Evolutionary conservation across 2,888 invertebrate species (phyloP).

Genomic region (Odontocolon sp.): DNA sequence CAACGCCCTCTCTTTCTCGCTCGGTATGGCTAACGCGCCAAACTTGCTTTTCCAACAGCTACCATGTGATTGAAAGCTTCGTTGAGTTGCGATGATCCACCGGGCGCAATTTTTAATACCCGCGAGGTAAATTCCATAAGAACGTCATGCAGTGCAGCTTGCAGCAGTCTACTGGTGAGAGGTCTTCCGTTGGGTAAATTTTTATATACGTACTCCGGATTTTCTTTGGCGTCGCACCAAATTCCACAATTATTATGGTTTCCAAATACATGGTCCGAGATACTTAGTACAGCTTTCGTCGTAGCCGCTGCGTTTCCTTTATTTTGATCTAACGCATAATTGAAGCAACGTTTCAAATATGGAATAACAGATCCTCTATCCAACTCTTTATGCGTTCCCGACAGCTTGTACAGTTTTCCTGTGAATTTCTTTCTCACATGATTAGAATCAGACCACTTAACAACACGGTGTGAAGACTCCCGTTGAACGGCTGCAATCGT

Average conservation of each 20-base stretch:
- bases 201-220: slow-evolving; percentile 12
- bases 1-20: no score
- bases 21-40: no score
- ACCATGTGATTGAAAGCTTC: no score
- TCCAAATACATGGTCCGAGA: slow-evolving; percentile 34
- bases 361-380: background rate
- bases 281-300: slow-evolving; percentile 23
- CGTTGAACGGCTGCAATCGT: slow-evolving; percentile 49
- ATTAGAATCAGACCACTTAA: slow-evolving; percentile 48
- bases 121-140: slow-evolving; percentile 7
- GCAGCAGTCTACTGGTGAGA: slow-evolving; percentile 3
- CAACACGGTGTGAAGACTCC: slow-evolving; percentile 18
- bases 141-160: slow-evolving; percentile 5
- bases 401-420: background rate
- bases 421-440: slow-evolving; percentile 39
- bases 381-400: background rate
- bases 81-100: slow-evolving; percentile 31
- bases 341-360: slow-evolving; percentile 12
- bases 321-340: slow-evolving; percentile 32
- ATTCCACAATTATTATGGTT: slow-evolving; percentile 20
- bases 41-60: no score
- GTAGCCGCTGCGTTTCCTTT: background rate
- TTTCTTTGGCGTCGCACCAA: slow-evolving; percentile 22
- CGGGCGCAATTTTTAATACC: slow-evolving; percentile 14
- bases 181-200: slow-evolving; percentile 31